Evolutionary conservation across 2,113 vertebrate species (phyloP), one percentile per base, ranked within the genome.

Genomic region (Charina bottae): DNA sequence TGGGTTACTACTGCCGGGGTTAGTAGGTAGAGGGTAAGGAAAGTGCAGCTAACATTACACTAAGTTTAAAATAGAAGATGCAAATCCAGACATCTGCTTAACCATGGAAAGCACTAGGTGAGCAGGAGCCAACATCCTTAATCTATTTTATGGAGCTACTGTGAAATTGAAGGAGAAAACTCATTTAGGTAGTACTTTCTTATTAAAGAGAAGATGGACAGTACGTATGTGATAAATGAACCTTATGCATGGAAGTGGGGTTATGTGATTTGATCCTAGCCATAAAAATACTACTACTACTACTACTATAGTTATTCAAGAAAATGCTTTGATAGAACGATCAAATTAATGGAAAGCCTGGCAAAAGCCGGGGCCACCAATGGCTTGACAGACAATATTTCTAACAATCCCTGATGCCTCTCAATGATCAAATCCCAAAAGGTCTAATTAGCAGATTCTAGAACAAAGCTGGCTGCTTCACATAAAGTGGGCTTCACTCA

Each of bases 401-500:
- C 49, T 68, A 91, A 91, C n/a, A 21, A 33, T 3, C 56, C 58
- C 46, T 53, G 8, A n/a, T 60, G 78, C 56, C 46, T 42, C 23
- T n/a, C 7, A 8, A 12, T 46, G 23, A 17, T 53, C 17, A 60
- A 88, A 42, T 96, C 95, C 90, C 94, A 86, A 55, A 90, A 90
- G 94, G 90, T 64, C 92, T 92, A 94, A 95, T 95, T 96, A 94
- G 87, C 87, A 90, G 89, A 49, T 54, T 46, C 17, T 86, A 92
- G 60, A 85, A 93, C 26, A 56, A 68, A 85, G 28, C 58, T 21
- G n/a, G 19, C 58, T 62, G 64, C 72, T 58, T 33, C 56, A 10
- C 28, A 37, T 89, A 28, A 13, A 85, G 46, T 88, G 37, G 60
- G 11, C 4, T 42, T n/a, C 10, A 33, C n/a, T 15, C 3, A 37